Base-by-base conservation (phyloP, 2,113 vertebrate species). In the Cyanoderma ruficeps region DNA sequence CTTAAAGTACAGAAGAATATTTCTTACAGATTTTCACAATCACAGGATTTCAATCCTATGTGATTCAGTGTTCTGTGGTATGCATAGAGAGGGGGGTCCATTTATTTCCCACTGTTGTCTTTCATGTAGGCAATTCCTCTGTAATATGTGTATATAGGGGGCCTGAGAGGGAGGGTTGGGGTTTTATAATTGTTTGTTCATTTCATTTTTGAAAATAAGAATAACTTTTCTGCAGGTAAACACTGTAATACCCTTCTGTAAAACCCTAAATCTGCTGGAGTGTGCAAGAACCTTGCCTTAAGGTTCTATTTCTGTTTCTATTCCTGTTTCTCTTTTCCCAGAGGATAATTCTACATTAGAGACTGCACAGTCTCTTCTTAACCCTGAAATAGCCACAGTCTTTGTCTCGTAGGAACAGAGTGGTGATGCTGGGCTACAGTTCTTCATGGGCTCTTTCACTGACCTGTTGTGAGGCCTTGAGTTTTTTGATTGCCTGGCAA, bases 311-410 rank as follows among this genome's bases (percentile, higher is more conserved):
- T 15, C 31, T 63, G 76, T 68, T 96, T 96, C 83, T 94, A 84
- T 95, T 96, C 41, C 31, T 95, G 49, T 37, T 89, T 96, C 42
- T 16, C 52, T 96, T 85, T 90, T 89, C 68, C 83, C 77, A 28
- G 59, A 93, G 72, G 87, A 83, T 81, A 52, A 33, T 46, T 6
- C 2, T 47, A 75, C 11, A 52, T 78, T 89, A 44, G 13, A 61
- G 50, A 19, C n/a, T 53, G 15, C 57, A 55, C 25, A 63, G 67
- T 47, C 49, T 71, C 11, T 80, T 20, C 60, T 94, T 88, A 96
- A 88, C 92, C 15, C 42, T 60, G 14, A 39, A 50, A 22, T 47
- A 55, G 31, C 59, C 25, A 35, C 14, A 4, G 20, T 63, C 33
- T 67, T 49, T 89, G 31, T 44, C 17, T 47, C 33, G 3, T 37